Evolutionary conservation across 2,888 invertebrate genomes (phyloP).

Genomic region (Patella pellucida): DNA sequence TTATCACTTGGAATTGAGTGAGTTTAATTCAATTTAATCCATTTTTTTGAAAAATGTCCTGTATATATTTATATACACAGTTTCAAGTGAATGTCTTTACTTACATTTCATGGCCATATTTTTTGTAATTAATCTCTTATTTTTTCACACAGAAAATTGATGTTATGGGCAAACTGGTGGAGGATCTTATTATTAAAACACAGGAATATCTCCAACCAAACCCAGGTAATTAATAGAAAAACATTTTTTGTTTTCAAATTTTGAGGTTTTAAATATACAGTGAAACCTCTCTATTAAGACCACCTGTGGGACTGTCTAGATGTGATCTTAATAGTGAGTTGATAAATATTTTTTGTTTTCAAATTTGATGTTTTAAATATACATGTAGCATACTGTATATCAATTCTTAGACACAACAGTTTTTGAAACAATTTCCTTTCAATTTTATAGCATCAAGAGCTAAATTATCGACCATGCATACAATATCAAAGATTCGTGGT

Average conservation of each 20-base stretch:
- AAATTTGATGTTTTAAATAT: background rate
- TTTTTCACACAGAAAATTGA: constrained; percentile 88
- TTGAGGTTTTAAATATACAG: background rate
- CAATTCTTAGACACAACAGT: background rate
- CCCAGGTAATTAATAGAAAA: constrained; percentile 77
- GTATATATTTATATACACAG: too few species aligned
- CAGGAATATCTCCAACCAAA: constrained; percentile 99
- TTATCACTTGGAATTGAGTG: too few species aligned
- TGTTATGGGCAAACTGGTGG: constrained; percentile 95
- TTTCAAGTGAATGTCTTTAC: too few species aligned
- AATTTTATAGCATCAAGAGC: constrained; percentile 73
- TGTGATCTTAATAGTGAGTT: too few species aligned
- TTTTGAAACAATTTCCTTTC: background rate
- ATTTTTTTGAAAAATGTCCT: too few species aligned
- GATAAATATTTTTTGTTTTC: too few species aligned
- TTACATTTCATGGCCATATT: too few species aligned
- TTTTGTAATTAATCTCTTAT: background rate
- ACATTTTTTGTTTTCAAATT: background rate
- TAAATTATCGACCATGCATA: constrained; percentile 73
- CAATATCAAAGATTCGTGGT: constrained; percentile 94
- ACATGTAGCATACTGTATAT: too few species aligned
- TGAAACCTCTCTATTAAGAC: too few species aligned
- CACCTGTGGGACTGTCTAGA: too few species aligned
- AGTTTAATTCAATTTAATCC: too few species aligned
- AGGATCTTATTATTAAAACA: constrained; percentile 95